Conservation (phyloP, 2,113 vertebrate genomes). For the Anarrhichthys ocellatus region DNA sequence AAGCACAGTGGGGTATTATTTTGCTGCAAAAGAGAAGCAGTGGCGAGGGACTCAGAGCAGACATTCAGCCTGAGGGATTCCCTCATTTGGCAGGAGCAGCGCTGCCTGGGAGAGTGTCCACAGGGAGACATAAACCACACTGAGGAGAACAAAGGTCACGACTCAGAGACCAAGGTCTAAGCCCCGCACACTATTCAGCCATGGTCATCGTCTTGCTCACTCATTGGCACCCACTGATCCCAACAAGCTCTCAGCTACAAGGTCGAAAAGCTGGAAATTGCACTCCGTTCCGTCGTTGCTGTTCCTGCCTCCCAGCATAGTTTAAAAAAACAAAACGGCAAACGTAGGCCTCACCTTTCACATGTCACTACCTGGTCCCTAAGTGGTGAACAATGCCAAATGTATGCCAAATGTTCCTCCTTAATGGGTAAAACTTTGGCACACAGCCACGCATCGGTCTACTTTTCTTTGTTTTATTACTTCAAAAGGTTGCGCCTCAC, state of each 20-base stretch:
- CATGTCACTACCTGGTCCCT: conserved; percentile 43
- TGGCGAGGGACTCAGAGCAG: background rate
- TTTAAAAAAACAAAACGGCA: conserved; percentile 17
- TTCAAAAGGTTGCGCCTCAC: conserved; percentile 71
- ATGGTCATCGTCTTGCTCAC: conserved; percentile 52
- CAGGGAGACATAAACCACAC: conserved; percentile 69
- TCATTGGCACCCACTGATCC: conserved; percentile 68
- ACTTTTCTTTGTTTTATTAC: conserved; percentile 74
- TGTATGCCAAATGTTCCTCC: conserved; percentile 64
- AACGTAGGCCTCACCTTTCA: conserved; percentile 28
- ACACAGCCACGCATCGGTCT: conserved; percentile 53
- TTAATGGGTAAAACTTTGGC: conserved; percentile 69
- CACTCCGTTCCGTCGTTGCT: background rate
- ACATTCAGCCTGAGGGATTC: conserved; percentile 44
- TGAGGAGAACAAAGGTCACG: conserved; percentile 78
- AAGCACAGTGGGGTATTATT: background rate
- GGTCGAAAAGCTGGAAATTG: conserved; percentile 35
- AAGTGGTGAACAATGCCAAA: conserved; percentile 59
- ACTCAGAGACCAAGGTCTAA: conserved; percentile 77
- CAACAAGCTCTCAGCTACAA: conserved; percentile 48
- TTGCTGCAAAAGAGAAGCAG: conserved; percentile 16
- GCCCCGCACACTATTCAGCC: conserved; percentile 61
- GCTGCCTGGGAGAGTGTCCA: conserved; percentile 61
- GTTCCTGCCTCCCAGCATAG: conserved; percentile 33
- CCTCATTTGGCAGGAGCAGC: conserved; percentile 47